A percentile compares a stretch with the other conserved stretches of the same genome.
Conservation (phyloP, 1,140 invertebrate species). For the Stenopsyche tienmushanensis region DNA sequence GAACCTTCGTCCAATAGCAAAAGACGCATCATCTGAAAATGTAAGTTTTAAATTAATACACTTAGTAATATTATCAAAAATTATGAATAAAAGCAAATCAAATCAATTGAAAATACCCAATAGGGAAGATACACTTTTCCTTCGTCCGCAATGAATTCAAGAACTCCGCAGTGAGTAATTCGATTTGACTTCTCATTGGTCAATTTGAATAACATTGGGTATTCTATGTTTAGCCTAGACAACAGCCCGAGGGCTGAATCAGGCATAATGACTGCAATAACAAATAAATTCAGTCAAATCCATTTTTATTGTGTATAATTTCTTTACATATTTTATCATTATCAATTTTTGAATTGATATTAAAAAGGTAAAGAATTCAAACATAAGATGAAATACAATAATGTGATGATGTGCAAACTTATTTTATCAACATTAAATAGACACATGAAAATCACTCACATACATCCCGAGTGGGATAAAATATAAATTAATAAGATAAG, state of each 20-base stretch:
- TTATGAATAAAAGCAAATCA: too few species aligned
- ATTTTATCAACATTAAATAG: too few species aligned
- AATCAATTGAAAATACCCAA: conserved; percentile 80
- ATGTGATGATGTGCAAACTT: not conserved
- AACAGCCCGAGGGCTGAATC: conserved; percentile 92
- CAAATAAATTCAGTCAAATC: conserved; percentile 35
- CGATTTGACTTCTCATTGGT: conserved; percentile 84
- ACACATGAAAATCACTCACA: too few species aligned
- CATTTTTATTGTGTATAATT: too few species aligned
- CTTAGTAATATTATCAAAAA: too few species aligned
- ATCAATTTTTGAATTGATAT: too few species aligned
- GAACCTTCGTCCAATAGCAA: conserved; percentile 90
- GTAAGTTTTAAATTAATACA: conserved; percentile 5
- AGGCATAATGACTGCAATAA: conserved; percentile 90
- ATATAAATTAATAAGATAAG: too few species aligned
- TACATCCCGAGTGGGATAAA: too few species aligned
- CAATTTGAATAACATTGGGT: conserved; percentile 98
- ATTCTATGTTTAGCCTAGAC: conserved; percentile 93
- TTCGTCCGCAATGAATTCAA: conserved; percentile 99
- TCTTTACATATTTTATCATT: not conserved
- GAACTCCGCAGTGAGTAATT: conserved; percentile 94
- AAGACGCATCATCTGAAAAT: conserved; percentile 95
- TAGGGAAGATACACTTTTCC: conserved; percentile 96
- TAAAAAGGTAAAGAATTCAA: not conserved
- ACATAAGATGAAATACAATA: not conserved